Evolutionary conservation across 2,888 invertebrate species (phyloP).

Genomic region (Xestia ashworthii): DNA sequence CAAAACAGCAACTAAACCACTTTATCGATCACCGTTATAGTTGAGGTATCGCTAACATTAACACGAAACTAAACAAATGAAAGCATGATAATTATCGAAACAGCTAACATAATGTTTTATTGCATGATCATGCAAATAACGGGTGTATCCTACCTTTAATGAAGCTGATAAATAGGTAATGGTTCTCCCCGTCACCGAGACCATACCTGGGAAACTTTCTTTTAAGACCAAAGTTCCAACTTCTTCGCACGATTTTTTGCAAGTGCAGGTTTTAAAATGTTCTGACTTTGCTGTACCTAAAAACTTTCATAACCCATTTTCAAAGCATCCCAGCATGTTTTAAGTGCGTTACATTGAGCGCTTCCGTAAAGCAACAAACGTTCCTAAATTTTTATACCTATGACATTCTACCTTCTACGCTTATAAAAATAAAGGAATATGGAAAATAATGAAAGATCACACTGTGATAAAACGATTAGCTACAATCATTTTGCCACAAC

Average conservation of each 20-base stretch:
- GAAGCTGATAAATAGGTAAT: background rate
- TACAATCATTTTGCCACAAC: background rate
- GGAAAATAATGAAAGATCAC: background rate
- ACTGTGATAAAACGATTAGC: background rate
- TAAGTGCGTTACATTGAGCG: background rate
- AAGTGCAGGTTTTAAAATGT: background rate
- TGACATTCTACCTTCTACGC: background rate
- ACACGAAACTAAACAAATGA: slow-evolving; percentile 34
- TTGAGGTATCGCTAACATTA: slow-evolving; percentile 10
- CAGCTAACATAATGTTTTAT: slow-evolving; percentile 8
- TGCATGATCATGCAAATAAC: background rate
- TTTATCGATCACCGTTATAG: slow-evolving; percentile 10
- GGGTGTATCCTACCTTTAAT: background rate
- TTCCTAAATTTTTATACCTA: background rate
- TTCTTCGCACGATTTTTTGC: background rate
- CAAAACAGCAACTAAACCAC: slow-evolving; percentile 14
- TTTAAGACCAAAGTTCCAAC: too few relatives aligned
- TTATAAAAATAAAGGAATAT: background rate
- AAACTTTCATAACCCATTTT: too few relatives aligned
- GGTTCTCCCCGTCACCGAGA: background rate
- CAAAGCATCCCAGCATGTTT: background rate
- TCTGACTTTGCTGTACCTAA: background rate
- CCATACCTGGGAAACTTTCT: background rate
- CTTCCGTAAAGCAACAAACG: background rate
- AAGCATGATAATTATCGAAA: slow-evolving; percentile 15